A percentile compares a stretch with the other conserved stretches of the same genome.
Conservation (phyloP, 2,888 invertebrate genomes). For the Folsomia candida region DNA sequence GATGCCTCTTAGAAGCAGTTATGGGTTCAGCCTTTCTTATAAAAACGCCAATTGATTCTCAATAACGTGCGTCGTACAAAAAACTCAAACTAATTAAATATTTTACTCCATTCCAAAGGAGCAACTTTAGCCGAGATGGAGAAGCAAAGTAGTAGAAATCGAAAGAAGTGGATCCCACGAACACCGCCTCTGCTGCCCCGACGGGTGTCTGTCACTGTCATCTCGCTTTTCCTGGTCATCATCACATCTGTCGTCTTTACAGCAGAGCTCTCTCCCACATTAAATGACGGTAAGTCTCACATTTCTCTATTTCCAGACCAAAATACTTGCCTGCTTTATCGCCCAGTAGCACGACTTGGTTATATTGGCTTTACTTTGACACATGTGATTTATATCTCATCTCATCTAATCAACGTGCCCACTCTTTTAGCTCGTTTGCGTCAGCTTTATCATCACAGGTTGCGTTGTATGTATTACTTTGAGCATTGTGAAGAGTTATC, state of each 20-base stretch:
- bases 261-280: conserved; percentile 47
- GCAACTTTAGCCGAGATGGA: conserved; percentile 37
- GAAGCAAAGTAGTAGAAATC: conserved; percentile 42
- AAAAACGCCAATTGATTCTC: too few species aligned
- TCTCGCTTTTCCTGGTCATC: conserved; percentile 48
- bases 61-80: too few species aligned
- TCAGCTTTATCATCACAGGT: conserved; percentile 7
- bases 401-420: neutral
- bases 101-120: too few species aligned
- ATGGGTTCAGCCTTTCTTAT: too few species aligned
- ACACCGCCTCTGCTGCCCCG: conserved; percentile 5
- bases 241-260: conserved; percentile 49
- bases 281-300: conserved; percentile 50
- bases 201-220: conserved; percentile 49
- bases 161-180: conserved; percentile 19
- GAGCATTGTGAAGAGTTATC: too few species aligned
- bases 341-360: neutral
- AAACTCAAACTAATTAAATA: conserved; percentile 11
- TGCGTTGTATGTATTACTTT: too few species aligned
- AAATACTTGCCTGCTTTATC: too few species aligned
- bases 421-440: neutral
- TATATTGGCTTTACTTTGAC: neutral
- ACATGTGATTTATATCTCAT: neutral
- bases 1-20: too few species aligned
- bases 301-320: neutral